Base-by-base conservation (phyloP, 2,113 vertebrate genomes). In the Heterotis niloticus region DNA sequence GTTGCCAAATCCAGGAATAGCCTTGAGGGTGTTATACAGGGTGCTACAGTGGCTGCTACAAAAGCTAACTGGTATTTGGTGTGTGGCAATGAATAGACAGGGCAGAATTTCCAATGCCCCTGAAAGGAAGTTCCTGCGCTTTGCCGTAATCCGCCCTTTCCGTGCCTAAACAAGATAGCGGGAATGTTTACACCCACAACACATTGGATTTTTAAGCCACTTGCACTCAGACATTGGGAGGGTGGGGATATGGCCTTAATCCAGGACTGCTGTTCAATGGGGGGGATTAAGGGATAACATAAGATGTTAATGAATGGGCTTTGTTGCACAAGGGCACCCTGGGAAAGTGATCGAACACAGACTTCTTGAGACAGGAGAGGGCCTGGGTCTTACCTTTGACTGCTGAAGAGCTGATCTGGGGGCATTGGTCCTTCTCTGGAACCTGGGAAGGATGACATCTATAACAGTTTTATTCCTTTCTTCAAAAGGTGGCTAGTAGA, bases 211-310 rank as follows among this genome's bases (percentile, higher is more conserved):
- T 77, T 75, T 75, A 57, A 81, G 69, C 62, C 74, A 51, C 62
- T 66, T 69, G 56, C 75, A 60, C 65, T 72, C n/a, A 56, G 44
- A 70, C 71, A 44, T 62, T 80, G 17, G 11, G 78, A 80, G 81
- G 56, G 79, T 78, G 18, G 29, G 62, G 79, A 26, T 57, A 82
- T 85, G 83, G 81, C 78, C 10, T 66, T 56, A 24, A 77, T 81
- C 79, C 79, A 73, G 78, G 68, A 78, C 34, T 57, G 29, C 74
- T 52, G 24, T 79, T 79, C 83, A 75, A 86, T 84, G 83, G 84
- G 67, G 52, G 17, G 85, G 87, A 88, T 89, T 88, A 89, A 83
- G 67, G 77, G 83, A 81, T 81, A 84, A 84, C 78, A 74, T 77
- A 34, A 76, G 52, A 64, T 66, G 54, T 52, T 82, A 81, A 81